These are phyloP conservation scores for Pristiophorus japonicus DNA, from an alignment of 2,113 vertebrate species.

Conservation along the genomic window DNA sequence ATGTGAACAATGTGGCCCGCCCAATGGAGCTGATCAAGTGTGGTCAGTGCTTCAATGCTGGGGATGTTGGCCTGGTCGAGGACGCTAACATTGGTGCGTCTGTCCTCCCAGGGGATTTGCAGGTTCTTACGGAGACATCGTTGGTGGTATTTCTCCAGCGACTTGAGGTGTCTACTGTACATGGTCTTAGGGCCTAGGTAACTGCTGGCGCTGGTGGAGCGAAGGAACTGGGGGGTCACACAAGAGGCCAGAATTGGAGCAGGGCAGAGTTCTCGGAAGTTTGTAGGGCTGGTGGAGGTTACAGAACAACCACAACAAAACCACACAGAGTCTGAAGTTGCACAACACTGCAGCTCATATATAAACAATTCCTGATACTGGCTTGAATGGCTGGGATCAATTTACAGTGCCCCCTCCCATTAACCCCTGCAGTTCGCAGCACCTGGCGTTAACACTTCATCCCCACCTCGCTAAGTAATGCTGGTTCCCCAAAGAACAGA, in stretches of 20 bases:
- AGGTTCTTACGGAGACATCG: too few relatives aligned
- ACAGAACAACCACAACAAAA: not conserved
- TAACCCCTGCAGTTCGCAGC: not conserved
- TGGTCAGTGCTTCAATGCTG: too few relatives aligned
- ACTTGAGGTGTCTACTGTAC: too few relatives aligned
- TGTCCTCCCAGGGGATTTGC: too few relatives aligned
- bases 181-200: too few relatives aligned
- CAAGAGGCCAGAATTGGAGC: not conserved
- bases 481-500: not conserved
- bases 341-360: not conserved
- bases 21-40: too few relatives aligned
- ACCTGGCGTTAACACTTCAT: not conserved
- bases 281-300: not conserved
- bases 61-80: too few relatives aligned
- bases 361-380: not conserved
- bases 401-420: not conserved
- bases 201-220: not conserved
- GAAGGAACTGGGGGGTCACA: not conserved
- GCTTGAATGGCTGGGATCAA: not conserved
- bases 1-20: too few relatives aligned
- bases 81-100: too few relatives aligned
- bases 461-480: not conserved
- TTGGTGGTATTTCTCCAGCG: too few relatives aligned
- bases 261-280: not conserved
- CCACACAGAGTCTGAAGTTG: not conserved